These are phyloP conservation scores for Poecilus cupreus DNA, from an alignment of 2,888 invertebrate species.

Conservation along the genomic window DNA sequence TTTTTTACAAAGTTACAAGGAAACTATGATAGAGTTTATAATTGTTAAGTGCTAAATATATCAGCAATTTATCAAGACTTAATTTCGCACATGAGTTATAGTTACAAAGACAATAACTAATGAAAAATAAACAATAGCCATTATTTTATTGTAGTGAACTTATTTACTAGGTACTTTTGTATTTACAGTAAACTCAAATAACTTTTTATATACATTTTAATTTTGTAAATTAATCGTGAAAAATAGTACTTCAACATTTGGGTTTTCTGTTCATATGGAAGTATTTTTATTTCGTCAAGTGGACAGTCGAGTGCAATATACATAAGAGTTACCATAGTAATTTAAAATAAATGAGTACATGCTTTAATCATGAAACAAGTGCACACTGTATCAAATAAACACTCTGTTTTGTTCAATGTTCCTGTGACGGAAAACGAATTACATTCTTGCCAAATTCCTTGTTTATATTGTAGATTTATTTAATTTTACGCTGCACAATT, in stretches of 20 bases:
- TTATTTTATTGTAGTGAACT: constrained; percentile 34
- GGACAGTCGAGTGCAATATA: constrained; percentile 52
- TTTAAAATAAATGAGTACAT: constrained; percentile 37
- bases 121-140: constrained; percentile 32
- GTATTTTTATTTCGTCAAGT: constrained; percentile 14
- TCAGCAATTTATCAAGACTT: constrained; percentile 54
- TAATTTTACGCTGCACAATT: constrained; percentile 46
- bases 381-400: constrained; percentile 50
- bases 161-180: constrained; percentile 22
- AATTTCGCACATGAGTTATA: constrained; percentile 51
- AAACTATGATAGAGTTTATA: constrained; percentile 41
- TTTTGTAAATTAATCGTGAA: not conserved
- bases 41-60: constrained; percentile 57
- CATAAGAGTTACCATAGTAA: constrained; percentile 55
- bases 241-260: not conserved
- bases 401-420: constrained; percentile 34
- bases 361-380: constrained; percentile 48
- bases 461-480: constrained; percentile 35
- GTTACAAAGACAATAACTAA: constrained; percentile 53
- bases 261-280: constrained; percentile 11
- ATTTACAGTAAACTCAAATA: constrained; percentile 58
- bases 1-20: constrained; percentile 54
- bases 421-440: constrained; percentile 49
- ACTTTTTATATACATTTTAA: constrained; percentile 59
- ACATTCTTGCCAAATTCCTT: constrained; percentile 58